Percentiles rank a stretch among this genome's conserved stretches.
Conservation (phyloP, 2,113 vertebrate species). For the Pao palembangensis region DNA sequence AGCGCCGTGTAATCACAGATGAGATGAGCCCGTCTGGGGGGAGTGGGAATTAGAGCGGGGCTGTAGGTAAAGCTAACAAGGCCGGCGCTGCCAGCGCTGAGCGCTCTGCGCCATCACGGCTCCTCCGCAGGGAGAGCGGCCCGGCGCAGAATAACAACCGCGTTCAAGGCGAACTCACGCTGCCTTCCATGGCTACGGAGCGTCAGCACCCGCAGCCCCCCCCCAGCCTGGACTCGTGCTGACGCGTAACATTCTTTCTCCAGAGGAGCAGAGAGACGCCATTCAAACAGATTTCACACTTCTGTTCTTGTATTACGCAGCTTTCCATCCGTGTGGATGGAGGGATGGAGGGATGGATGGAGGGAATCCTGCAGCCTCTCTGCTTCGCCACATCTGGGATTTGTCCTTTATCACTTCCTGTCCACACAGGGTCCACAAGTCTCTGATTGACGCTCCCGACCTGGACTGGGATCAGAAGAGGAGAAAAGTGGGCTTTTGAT, state of each 20-base stretch:
- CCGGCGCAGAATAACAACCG: conserved; percentile 8
- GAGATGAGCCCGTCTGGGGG: conserved; percentile 23
- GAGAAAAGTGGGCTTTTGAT: too few species aligned
- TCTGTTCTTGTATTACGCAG: not conserved
- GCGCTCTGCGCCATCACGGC: conserved; percentile 2
- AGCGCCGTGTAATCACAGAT: conserved; percentile 31
- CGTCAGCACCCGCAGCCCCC: too few species aligned
- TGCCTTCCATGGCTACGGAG: not conserved
- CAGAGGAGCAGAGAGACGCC: too few species aligned
- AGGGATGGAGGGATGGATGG: too few species aligned
- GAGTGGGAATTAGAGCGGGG: conserved; percentile 23
- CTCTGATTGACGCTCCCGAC: too few species aligned
- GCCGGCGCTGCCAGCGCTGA: conserved; percentile 25
- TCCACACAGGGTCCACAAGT: too few species aligned
- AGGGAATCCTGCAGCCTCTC: too few species aligned
- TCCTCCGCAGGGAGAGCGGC: conserved; percentile 14
- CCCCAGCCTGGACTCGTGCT: too few species aligned
- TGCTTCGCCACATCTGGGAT: not conserved
- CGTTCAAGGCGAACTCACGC: conserved; percentile 20
- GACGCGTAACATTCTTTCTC: too few species aligned
- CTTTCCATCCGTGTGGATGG: too few species aligned
- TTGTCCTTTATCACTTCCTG: too few species aligned
- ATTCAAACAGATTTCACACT: not conserved
- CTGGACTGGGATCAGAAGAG: too few species aligned
- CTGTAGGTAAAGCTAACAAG: conserved; percentile 53